Conservation (phyloP, 2,888 invertebrate genomes). For the Flabesymbios commensalis region DNA sequence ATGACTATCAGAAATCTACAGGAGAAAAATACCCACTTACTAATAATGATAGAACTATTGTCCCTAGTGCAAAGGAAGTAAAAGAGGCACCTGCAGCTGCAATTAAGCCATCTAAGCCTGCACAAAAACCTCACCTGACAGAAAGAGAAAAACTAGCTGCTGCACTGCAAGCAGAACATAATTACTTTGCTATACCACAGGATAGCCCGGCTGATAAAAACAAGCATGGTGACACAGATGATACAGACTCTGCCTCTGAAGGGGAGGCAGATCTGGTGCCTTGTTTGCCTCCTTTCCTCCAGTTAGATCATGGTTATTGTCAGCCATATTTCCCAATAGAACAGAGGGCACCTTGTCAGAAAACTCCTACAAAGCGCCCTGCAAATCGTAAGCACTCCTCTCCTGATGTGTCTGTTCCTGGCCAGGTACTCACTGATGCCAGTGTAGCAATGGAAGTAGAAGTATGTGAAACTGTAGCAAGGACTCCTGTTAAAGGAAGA, state of each 20-base stretch:
- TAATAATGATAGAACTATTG: too few relatives aligned
- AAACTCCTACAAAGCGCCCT: too few relatives aligned
- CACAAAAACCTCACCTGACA: too few relatives aligned
- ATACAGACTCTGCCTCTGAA: constrained; percentile 51
- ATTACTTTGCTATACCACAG: constrained; percentile 48
- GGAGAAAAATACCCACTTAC: background rate
- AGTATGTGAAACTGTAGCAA: background rate
- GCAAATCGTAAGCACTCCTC: background rate
- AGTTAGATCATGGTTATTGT: constrained; percentile 11
- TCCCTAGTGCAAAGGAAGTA: too few relatives aligned
- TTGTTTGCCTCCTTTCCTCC: constrained; percentile 28
- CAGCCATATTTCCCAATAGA: constrained; percentile 10
- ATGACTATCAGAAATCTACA: background rate
- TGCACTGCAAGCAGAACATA: constrained; percentile 58
- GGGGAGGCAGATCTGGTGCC: constrained; percentile 38
- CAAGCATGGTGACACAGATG: constrained; percentile 22
- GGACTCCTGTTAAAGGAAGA: background rate
- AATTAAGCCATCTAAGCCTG: too few relatives aligned
- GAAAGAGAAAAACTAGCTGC: too few relatives aligned
- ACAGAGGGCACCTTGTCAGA: too few relatives aligned
- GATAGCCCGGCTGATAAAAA: background rate
- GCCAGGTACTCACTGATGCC: background rate
- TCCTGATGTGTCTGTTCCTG: background rate
- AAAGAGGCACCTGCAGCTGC: too few relatives aligned
- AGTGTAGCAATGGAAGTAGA: background rate